phyloP scores from a whole-genome alignment of 1,140 invertebrate genomes.

The Hydropsyche tenuis region DNA sequence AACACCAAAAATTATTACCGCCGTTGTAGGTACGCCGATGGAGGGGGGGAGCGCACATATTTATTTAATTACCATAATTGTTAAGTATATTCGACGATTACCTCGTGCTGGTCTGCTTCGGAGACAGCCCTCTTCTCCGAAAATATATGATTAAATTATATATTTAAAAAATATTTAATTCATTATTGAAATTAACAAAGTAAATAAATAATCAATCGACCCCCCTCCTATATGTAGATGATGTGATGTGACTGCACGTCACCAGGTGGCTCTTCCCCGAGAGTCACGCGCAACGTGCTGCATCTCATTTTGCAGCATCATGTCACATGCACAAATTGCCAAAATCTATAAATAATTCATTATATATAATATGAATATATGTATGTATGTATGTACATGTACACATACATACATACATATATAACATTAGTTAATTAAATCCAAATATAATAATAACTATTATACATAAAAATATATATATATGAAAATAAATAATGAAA shows the following conservation, averaged over 20 bases:
- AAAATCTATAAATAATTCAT: not conserved
- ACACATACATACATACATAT: not conserved
- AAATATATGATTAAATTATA: not conserved
- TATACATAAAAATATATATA: constrained; percentile 9
- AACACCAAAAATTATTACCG: constrained; percentile 33
- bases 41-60: constrained; percentile 39
- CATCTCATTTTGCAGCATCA: not conserved
- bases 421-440: constrained; percentile 29
- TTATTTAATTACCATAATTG: too few species aligned
- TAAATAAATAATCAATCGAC: not conserved
- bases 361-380: too few species aligned
- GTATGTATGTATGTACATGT: too few species aligned
- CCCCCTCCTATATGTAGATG: not conserved
- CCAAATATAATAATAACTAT: constrained; percentile 21
- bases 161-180: too few species aligned
- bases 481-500: constrained; percentile 12
- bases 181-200: not conserved
- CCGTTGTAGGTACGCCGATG: constrained; percentile 5
- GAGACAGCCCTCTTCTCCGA: not conserved
- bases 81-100: constrained; percentile 24
- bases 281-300: constrained; percentile 39
- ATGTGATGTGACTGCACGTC: constrained; percentile 39
- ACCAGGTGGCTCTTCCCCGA: constrained; percentile 54
- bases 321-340: constrained; percentile 28
- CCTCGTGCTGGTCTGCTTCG: constrained; percentile 32